Evolutionary conservation across 2,888 invertebrate species (phyloP).

Genomic region (Ceraclea dissimilis): DNA sequence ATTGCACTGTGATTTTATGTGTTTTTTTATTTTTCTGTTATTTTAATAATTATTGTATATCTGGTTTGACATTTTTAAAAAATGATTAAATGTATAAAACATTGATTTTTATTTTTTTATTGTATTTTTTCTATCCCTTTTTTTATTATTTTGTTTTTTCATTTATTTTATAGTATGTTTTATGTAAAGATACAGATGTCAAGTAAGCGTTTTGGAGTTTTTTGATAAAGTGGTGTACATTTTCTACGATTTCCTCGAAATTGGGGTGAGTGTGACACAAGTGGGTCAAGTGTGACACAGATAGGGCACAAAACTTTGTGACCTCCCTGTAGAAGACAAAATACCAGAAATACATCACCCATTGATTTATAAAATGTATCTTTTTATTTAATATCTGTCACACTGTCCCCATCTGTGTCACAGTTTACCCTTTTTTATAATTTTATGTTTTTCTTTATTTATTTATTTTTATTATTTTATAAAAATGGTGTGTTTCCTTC

Average conservation of each 20-base stretch:
- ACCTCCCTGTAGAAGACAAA: too few species aligned
- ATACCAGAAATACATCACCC: not conserved
- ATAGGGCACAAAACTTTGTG: slow-evolving; percentile 46
- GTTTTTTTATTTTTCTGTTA: too few species aligned
- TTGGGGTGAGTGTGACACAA: slow-evolving; percentile 47
- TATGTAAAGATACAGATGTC: too few species aligned
- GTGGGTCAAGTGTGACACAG: slow-evolving; percentile 50
- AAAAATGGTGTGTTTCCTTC: too few species aligned
- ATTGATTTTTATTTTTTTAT: too few species aligned
- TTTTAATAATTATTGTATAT: too few species aligned
- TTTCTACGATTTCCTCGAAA: not conserved
- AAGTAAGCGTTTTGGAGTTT: not conserved
- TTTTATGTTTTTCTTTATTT: slow-evolving; percentile 5
- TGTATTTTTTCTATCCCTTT: not conserved
- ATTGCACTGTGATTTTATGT: too few species aligned
- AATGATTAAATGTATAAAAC: too few species aligned
- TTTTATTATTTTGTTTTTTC: not conserved
- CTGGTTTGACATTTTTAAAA: too few species aligned
- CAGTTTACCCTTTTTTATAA: slow-evolving; percentile 31
- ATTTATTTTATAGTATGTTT: too few species aligned
- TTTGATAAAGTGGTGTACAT: not conserved
- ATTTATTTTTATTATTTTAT: not conserved
- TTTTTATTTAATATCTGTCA: slow-evolving; percentile 31
- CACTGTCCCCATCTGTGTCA: slow-evolving; percentile 52
- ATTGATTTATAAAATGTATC: too few species aligned